phyloP scores from a whole-genome alignment of 2,888 invertebrate species.

The Eurytoma adleriae region DNA sequence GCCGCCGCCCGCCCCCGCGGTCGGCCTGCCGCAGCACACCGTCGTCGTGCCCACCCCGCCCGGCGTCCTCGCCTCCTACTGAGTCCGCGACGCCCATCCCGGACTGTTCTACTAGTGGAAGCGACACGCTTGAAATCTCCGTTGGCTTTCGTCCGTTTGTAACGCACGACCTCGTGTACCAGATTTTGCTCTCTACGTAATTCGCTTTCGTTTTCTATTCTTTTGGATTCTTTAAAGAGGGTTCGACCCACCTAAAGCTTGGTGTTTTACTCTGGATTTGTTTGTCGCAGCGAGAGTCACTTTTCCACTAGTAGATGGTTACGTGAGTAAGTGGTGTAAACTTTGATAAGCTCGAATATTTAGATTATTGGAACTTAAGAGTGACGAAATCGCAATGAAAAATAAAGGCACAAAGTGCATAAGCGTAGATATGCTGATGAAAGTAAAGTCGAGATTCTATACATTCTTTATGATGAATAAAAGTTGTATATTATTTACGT shows the following conservation, averaged over 20 bases:
- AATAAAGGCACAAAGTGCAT: constrained; percentile 19
- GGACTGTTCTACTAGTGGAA: constrained; percentile 45
- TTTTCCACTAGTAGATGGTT: constrained; percentile 37
- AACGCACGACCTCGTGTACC: not conserved
- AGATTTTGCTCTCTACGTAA: no score
- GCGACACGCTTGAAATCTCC: not conserved
- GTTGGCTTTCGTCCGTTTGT: not conserved
- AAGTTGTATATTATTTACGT: no score
- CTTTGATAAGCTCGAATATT: constrained; percentile 21
- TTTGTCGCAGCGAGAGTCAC: not conserved
- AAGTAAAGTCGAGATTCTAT: no score
- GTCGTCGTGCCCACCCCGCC: constrained; percentile 79
- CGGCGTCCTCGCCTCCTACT: constrained; percentile 78
- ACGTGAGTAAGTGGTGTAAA: not conserved
- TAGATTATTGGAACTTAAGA: constrained; percentile 6
- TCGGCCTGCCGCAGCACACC: constrained; percentile 76
- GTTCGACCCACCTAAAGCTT: no score
- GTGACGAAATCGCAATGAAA: constrained; percentile 2
- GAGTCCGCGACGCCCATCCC: constrained; percentile 47
- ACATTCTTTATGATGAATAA: no score
- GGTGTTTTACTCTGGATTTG: no score
- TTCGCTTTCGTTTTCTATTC: no score
- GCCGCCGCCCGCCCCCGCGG: constrained; percentile 62
- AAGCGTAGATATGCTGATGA: not conserved
- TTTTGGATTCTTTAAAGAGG: no score